Base-by-base conservation (phyloP, 2,113 vertebrate species). In the Edolisoma coerulescens region DNA sequence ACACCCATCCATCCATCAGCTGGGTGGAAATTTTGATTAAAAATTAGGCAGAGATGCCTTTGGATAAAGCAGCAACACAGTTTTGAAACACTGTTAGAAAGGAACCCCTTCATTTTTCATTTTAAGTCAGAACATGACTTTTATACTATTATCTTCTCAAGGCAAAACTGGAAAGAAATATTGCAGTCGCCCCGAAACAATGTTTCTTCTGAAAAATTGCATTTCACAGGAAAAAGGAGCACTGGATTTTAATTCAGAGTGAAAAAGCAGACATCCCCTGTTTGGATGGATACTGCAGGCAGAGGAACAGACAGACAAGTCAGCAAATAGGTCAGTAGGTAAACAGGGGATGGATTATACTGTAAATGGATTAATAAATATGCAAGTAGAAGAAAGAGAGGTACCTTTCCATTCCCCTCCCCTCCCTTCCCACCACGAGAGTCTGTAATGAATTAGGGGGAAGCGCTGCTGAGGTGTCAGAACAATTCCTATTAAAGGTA, bases 401-500 rank as follows among this genome's bases (percentile, higher is more conserved):
- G 54, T 9, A 84, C 79, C 73, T 92, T 89, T 52, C 86, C 60
- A 35, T 80, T 76, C 23, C 53, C 22, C 61, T 93, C 63, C 85
- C 63, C 75, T 85, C 83, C 59, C 83, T 86, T 76, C 80, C 92
- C 76, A 70, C 56, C 76, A 11, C 6, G 13, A 7, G 14, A 77
- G 32, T 8, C 59, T 61, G 90, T 95, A 97, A 97, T 95, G 94
- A 97, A 95, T 96, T 87, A 91, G 94, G 84, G 95, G 91, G 84
- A 97, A 97, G 95, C 0, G 67, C 93, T 74, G 85, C 97, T 96
- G 97, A 98, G 92, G 95, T 98, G 98, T 98, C 98, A 98, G 97
- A 97, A 98, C 97, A 97, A 96, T 97, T 97, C 94, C 97, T 98
- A 98, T 98, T 97, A 98, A 98, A 97, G 95, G 95, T 97, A 97